Percentiles rank a stretch among this genome's conserved stretches.
Conservation (phyloP, 2,797 vertebrate species). For the Poecilia velifera region DNA sequence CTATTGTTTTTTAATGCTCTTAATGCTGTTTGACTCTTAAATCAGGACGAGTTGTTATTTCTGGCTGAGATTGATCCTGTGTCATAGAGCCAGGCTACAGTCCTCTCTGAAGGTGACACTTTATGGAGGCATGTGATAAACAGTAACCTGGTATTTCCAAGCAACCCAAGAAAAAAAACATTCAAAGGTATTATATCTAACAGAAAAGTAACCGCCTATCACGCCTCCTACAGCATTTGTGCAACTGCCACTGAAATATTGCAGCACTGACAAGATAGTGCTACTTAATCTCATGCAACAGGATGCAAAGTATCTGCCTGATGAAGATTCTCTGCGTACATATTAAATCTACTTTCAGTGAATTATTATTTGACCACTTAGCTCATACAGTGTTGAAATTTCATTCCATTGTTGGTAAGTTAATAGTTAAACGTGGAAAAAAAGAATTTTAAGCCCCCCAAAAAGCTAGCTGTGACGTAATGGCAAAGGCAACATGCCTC, state of each 20-base stretch:
- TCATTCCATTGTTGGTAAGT: background rate
- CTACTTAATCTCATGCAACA: background rate
- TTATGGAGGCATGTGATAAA: constrained; percentile 38
- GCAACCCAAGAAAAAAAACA: background rate
- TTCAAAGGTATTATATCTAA: background rate
- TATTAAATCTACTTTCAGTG: background rate
- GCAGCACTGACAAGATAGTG: background rate
- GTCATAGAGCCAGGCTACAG: constrained; percentile 33
- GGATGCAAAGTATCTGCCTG: background rate
- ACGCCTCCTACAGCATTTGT: background rate
- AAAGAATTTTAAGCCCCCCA: background rate
- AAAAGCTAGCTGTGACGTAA: background rate
- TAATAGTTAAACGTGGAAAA: background rate
- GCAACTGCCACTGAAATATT: background rate
- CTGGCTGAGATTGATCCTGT: constrained; percentile 31
- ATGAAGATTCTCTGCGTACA: background rate
- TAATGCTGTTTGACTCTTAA: constrained; percentile 49
- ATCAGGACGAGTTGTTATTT: constrained; percentile 59
- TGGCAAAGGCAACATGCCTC: background rate
- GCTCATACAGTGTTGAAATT: background rate
- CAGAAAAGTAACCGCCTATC: background rate
- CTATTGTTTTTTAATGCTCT: constrained; percentile 50
- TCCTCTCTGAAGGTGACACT: constrained; percentile 47
- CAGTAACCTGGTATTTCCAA: constrained; percentile 35
- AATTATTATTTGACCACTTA: background rate